Percentiles rank a stretch among this genome's conserved stretches.
These are phyloP conservation scores for Chironomus riparius DNA, from an alignment of 2,888 invertebrate genomes.

Conservation along the genomic window DNA sequence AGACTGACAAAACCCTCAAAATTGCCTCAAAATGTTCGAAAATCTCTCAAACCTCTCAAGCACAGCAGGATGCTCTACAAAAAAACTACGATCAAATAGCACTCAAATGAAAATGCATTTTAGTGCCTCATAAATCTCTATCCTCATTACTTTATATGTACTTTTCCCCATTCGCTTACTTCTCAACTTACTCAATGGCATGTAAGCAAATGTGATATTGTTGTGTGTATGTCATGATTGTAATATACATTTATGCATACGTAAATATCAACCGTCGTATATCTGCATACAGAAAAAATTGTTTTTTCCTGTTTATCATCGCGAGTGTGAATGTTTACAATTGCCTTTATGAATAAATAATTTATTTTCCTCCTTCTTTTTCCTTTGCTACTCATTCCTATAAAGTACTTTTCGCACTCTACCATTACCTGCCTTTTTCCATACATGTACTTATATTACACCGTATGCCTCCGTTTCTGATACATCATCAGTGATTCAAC, in stretches of 20 bases:
- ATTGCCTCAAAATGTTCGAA: no score
- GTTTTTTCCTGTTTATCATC: slow-evolving; percentile 7
- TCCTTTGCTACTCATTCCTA: not conserved
- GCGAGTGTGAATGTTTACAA: slow-evolving; percentile 19
- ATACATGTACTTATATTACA: no score
- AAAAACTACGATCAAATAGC: no score
- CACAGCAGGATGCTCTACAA: no score
- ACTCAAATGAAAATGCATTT: no score
- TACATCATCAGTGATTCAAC: slow-evolving; percentile 25
- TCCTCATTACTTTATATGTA: not conserved
- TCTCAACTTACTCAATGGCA: no score
- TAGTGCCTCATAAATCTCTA: no score
- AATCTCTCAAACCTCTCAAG: no score
- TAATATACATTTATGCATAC: not conserved
- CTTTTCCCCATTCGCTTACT: not conserved
- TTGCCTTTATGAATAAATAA: slow-evolving; percentile 26
- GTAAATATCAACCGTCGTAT: not conserved
- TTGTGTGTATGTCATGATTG: not conserved
- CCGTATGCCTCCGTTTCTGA: not conserved
- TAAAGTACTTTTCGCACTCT: not conserved
- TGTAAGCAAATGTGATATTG: not conserved
- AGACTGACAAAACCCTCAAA: no score
- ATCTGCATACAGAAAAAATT: not conserved
- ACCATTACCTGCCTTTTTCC: no score
- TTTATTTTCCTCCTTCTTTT: not conserved